Evolutionary conservation across 2,888 invertebrate genomes (phyloP).

Genomic region (Phalera bucephala): DNA sequence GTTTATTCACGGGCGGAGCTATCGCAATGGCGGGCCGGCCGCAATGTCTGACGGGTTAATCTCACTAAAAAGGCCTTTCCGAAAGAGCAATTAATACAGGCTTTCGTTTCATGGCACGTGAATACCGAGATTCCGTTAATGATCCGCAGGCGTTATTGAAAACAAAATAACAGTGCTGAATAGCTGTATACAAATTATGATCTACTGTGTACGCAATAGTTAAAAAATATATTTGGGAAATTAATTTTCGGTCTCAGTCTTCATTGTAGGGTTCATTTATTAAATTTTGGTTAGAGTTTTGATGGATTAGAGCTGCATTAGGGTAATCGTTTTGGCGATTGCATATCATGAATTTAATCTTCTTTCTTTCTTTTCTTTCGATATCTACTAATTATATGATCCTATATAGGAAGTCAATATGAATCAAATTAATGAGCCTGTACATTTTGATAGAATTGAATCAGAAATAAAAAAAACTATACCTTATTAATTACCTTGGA

Average conservation of each 20-base stretch:
- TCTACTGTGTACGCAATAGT: not conserved
- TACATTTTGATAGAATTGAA: too few relatives aligned
- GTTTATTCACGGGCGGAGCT: not conserved
- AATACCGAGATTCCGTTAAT: not conserved
- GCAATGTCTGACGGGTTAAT: constrained; percentile 5
- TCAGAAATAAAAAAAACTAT: too few relatives aligned
- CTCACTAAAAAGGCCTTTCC: constrained; percentile 6
- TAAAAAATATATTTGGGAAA: not conserved
- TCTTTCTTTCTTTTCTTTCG: too few relatives aligned
- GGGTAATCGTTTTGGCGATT: too few relatives aligned
- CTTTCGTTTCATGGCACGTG: constrained; percentile 2
- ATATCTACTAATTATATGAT: too few relatives aligned
- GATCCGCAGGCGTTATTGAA: not conserved
- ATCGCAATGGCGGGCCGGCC: not conserved
- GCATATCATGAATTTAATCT: too few relatives aligned
- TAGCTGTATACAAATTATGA: constrained; percentile 1
- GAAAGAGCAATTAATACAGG: constrained; percentile 6
- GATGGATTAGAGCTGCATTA: too few relatives aligned
- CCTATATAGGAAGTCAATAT: too few relatives aligned
- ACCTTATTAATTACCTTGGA: too few relatives aligned
- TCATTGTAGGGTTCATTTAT: not conserved
- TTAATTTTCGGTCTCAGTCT: not conserved
- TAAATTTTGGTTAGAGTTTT: too few relatives aligned
- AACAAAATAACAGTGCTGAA: not conserved
- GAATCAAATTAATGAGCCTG: too few relatives aligned